phyloP scores from a whole-genome alignment of 2,797 vertebrate genomes.

The Synaphobranchus kaupii region DNA sequence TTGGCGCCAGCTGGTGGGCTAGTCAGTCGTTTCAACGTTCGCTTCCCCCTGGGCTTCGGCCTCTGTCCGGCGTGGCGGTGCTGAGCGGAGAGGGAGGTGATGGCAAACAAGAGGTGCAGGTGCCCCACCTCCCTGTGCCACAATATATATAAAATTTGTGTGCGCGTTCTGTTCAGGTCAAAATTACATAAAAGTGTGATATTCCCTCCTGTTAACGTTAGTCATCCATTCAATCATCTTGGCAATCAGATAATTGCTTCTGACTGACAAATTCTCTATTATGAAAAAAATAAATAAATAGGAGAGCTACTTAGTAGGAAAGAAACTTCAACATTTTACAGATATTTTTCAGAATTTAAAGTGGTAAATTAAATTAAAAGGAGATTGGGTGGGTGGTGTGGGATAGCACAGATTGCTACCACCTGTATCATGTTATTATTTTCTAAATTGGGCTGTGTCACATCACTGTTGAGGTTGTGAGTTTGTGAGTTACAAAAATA shows the following conservation, averaged over 20 bases:
- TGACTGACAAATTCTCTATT: too few relatives aligned
- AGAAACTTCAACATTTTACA: not conserved
- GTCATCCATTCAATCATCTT: too few relatives aligned
- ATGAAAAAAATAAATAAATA: not conserved
- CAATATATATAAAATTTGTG: too few relatives aligned
- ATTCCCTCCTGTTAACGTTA: too few relatives aligned
- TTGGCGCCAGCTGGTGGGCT: too few relatives aligned
- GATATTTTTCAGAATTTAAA: not conserved
- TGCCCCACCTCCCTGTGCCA: too few relatives aligned
- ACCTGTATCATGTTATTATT: constrained; percentile 5
- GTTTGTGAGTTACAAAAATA: not conserved
- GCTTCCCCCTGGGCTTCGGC: constrained; percentile 8
- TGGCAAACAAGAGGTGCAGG: too few relatives aligned
- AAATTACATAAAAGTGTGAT: too few relatives aligned
- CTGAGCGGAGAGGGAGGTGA: too few relatives aligned
- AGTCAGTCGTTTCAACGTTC: not conserved
- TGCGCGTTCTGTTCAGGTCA: too few relatives aligned
- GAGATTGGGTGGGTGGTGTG: not conserved
- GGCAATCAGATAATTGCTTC: too few relatives aligned
- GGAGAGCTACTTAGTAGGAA: not conserved
- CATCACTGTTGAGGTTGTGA: not conserved
- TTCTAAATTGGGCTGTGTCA: constrained; percentile 18
- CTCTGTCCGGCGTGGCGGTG: too few relatives aligned
- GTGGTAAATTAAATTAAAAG: constrained; percentile 21
- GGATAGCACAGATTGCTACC: not conserved